phyloP scores from a whole-genome alignment of 2,888 invertebrate species.

The Tenodera sinensis region DNA sequence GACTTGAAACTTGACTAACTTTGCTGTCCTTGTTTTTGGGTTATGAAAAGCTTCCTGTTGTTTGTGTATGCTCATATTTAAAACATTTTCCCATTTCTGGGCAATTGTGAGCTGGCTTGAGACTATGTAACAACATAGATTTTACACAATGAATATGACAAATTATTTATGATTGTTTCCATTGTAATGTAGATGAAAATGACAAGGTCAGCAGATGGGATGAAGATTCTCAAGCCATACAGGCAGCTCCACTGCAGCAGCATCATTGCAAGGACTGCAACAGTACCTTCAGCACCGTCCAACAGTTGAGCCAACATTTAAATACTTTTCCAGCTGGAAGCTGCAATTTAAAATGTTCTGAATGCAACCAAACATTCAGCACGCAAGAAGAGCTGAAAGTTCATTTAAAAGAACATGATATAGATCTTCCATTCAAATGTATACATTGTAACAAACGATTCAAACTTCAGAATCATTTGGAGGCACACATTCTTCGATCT shows the following conservation, averaged over 20 bases:
- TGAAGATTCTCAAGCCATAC: not conserved
- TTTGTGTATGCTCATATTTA: too few relatives aligned
- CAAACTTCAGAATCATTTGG: not conserved
- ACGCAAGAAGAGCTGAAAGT: not conserved
- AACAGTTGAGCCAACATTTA: not conserved
- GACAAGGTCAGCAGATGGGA: not conserved
- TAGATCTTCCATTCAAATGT: not conserved
- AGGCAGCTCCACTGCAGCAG: not conserved
- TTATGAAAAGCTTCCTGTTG: too few relatives aligned
- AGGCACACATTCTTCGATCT: not conserved
- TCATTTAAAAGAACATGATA: not conserved
- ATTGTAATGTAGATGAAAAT: not conserved
- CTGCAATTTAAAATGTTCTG: not conserved
- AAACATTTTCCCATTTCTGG: too few relatives aligned
- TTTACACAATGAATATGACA: too few relatives aligned
- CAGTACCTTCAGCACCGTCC: not conserved
- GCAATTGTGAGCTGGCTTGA: too few relatives aligned
- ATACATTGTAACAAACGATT: not conserved
- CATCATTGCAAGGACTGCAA: not conserved
- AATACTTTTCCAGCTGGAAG: not conserved
- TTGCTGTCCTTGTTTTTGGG: too few relatives aligned
- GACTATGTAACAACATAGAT: too few relatives aligned
- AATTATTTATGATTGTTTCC: too few relatives aligned
- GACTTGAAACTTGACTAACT: too few relatives aligned
- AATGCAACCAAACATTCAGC: too few relatives aligned